Percentiles rank a stretch among this genome's conserved stretches.
Evolutionary conservation across 2,797 vertebrate genomes (phyloP).

Genomic region (Hemibagrus guttatus): DNA sequence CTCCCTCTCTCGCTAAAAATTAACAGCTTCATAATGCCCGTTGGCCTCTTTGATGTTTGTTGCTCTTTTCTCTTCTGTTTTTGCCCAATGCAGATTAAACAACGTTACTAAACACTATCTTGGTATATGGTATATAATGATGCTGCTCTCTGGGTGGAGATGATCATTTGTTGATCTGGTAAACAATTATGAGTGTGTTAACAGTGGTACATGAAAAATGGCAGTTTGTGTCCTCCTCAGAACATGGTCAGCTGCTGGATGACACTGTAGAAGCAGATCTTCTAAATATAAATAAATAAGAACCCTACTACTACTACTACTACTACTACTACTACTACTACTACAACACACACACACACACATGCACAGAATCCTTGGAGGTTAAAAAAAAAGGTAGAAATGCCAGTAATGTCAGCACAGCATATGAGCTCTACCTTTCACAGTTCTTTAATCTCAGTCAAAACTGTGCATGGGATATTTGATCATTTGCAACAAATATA

Average conservation of each 20-base stretch:
- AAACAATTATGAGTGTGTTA: background rate
- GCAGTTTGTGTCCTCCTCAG: background rate
- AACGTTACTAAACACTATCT: conserved; percentile 38
- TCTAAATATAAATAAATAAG: background rate
- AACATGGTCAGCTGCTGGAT: background rate
- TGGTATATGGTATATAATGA: too few relatives aligned
- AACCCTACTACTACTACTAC: too few relatives aligned
- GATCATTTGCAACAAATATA: background rate
- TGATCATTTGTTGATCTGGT: background rate
- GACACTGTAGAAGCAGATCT: background rate
- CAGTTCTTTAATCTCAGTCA: background rate
- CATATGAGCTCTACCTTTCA: background rate
- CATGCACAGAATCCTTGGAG: background rate
- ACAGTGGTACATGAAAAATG: background rate
- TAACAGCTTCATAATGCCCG: conserved; percentile 76
- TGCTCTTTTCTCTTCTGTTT: conserved; percentile 55
- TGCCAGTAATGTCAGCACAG: background rate
- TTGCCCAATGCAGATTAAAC: conserved; percentile 70
- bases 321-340: too few relatives aligned
- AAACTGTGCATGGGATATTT: background rate
- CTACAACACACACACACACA: background rate
- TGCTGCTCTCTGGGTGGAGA: background rate
- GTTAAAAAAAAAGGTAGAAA: background rate
- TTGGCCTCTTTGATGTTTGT: conserved; percentile 81
- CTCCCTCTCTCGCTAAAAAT: conserved; percentile 67